Base-by-base conservation (phyloP, 2,113 vertebrate genomes). In the Neofelis nebulosa region DNA sequence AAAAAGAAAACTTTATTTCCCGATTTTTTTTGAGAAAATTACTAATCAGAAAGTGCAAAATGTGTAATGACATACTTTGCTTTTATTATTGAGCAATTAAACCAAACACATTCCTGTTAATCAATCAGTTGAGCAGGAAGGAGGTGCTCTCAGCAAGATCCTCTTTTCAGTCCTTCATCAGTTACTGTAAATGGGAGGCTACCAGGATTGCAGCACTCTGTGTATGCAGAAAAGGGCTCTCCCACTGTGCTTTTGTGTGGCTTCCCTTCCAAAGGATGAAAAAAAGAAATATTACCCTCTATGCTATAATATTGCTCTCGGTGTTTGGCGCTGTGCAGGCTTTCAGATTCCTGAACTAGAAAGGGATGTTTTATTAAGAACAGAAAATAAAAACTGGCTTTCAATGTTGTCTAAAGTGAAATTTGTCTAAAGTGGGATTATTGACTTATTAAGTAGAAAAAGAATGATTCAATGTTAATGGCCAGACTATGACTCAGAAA, bases 111-210 rank as follows among this genome's bases (percentile, higher is more conserved):
- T 96, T 36, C 45, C 90, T 89, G 3, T 97, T 90, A 93, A 84
- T 98, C 97, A 98, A 9, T 78, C 65, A 93, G 23, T 57, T 41
- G 93, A 91, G 71, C 48, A 89, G 0, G 2, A 93, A 95, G 90
- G 76, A 96, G 97, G 55, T 95, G 97, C 95, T 97, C 95, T 97
- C 98, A 97, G 96, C 95, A 91, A 95, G 94, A 96, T 69, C 73
- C 10, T 52, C 81, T 92, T 97, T 96, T 97, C 97, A 95, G 57
- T 87, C 86, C 66, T 38, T 68, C 84, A 87, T 91, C 63, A 85
- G 97, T 97, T 94, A 55, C 96, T 97, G n/a, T 94, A 97, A 98
- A 98, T 94, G 91, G 88, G 65, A 96, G 96, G 98, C 87, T 65
- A 19, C 92, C 79, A 0, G 91, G 95, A 97, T 21, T 79, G 45